A percentile compares a stretch with the other conserved stretches of the same genome.
phyloP scores from a whole-genome alignment of 2,113 vertebrate genomes.

The Phodopus roborovskii region DNA sequence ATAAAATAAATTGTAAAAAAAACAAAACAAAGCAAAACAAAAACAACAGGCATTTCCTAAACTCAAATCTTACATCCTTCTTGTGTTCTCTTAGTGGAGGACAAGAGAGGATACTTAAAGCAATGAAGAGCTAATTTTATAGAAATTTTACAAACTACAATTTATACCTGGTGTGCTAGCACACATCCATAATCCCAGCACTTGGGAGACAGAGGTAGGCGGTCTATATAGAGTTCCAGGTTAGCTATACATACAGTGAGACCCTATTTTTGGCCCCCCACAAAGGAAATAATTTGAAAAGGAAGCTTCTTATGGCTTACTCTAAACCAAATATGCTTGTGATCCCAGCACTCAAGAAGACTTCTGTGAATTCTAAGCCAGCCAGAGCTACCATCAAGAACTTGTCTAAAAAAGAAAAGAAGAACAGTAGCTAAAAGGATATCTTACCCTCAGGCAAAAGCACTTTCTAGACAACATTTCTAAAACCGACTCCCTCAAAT shows the following conservation, averaged over 20 bases:
- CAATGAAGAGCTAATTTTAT: slow-evolving; percentile 7
- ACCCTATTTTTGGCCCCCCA: neutral
- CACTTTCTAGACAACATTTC: slow-evolving; percentile 63
- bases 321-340: neutral
- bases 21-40: neutral
- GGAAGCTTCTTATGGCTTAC: slow-evolving; percentile 20
- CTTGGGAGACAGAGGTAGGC: neutral
- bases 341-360: neutral
- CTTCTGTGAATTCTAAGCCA: neutral
- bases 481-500: slow-evolving; percentile 51
- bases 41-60: neutral
- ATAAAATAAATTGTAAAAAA: neutral
- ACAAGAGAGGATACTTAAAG: neutral
- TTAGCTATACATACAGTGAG: neutral
- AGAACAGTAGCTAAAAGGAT: neutral
- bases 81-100: neutral
- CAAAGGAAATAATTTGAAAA: neutral
- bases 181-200: neutral
- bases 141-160: neutral
- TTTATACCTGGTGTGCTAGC: neutral
- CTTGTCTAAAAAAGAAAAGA: neutral
- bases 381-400: neutral
- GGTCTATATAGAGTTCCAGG: neutral
- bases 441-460: slow-evolving; percentile 40
- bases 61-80: slow-evolving; percentile 16